These are phyloP conservation scores for Tinamus guttatus DNA, from an alignment of 2,113 vertebrate species.

Conservation along the genomic window DNA sequence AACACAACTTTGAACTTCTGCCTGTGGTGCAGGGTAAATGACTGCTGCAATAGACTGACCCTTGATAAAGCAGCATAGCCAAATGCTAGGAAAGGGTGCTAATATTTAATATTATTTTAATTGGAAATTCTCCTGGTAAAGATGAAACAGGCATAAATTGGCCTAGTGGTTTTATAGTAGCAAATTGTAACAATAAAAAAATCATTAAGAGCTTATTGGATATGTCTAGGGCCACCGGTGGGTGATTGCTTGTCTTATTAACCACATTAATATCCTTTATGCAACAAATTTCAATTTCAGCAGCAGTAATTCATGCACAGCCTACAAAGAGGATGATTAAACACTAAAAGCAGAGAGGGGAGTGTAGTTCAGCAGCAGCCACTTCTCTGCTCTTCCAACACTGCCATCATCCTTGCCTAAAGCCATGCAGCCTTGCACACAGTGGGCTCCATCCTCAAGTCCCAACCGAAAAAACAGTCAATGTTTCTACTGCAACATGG, in stretches of 20 bases:
- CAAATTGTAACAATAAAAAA: not conserved
- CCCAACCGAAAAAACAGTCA: not conserved
- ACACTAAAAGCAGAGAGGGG: not conserved
- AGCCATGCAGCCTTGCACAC: not conserved
- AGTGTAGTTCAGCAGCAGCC: accelerated
- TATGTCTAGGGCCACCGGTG: not conserved
- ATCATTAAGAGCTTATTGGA: not conserved
- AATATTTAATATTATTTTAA: not conserved
- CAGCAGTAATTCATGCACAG: accelerated
- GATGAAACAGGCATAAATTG: not conserved
- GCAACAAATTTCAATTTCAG: not conserved
- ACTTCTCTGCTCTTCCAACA: accelerated
- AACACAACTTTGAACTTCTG: not conserved
- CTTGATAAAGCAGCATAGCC: accelerated
- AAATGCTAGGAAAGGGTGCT: not conserved
- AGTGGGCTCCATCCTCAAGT: accelerated
- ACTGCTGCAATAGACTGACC: not conserved
- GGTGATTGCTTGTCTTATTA: slow-evolving; percentile 5
- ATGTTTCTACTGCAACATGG: accelerated
- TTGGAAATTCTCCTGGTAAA: not conserved
- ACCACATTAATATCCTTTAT: slow-evolving; percentile 1
- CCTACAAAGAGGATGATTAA: not conserved
- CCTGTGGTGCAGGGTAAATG: not conserved
- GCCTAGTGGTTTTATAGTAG: not conserved
- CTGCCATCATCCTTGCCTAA: accelerated